Evolutionary conservation across 2,888 invertebrate genomes (phyloP).

Genomic region (Parelbella ahira): DNA sequence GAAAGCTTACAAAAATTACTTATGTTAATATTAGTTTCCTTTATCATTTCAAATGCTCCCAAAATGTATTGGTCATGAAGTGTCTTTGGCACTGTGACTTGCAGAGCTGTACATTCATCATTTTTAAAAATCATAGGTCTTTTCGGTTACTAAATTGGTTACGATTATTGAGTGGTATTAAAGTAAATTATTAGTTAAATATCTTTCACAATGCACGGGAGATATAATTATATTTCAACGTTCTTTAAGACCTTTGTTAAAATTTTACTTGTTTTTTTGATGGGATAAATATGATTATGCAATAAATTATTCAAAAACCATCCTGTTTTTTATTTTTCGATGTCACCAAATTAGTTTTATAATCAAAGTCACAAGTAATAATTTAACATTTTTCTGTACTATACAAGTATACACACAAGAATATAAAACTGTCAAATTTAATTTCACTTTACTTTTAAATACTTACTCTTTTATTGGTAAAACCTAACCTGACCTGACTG

Average conservation of each 20-base stretch:
- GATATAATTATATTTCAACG: constrained; percentile 36
- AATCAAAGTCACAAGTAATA: too few relatives aligned
- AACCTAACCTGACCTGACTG: too few relatives aligned
- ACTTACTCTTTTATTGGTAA: too few relatives aligned
- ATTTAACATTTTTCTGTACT: too few relatives aligned
- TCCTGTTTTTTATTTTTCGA: constrained; percentile 6
- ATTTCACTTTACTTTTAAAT: too few relatives aligned
- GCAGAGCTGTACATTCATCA: neutral
- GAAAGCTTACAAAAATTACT: constrained; percentile 1
- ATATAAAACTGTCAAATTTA: too few relatives aligned
- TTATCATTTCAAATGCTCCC: neutral
- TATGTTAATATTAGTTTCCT: neutral
- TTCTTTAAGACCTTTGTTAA: constrained; percentile 52
- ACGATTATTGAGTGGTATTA: neutral
- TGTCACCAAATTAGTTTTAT: too few relatives aligned
- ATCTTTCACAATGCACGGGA: neutral
- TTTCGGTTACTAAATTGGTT: neutral
- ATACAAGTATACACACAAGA: too few relatives aligned
- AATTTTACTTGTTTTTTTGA: constrained; percentile 47
- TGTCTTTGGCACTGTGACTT: neutral
- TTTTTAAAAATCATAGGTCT: too few relatives aligned
- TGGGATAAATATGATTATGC: constrained; percentile 57
- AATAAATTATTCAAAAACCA: constrained; percentile 50
- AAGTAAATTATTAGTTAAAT: neutral
- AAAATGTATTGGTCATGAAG: too few relatives aligned